Evolutionary conservation across 2,888 invertebrate species (phyloP), one percentile per base, ranked within the genome.

Genomic region (Penaeus monodon): DNA sequence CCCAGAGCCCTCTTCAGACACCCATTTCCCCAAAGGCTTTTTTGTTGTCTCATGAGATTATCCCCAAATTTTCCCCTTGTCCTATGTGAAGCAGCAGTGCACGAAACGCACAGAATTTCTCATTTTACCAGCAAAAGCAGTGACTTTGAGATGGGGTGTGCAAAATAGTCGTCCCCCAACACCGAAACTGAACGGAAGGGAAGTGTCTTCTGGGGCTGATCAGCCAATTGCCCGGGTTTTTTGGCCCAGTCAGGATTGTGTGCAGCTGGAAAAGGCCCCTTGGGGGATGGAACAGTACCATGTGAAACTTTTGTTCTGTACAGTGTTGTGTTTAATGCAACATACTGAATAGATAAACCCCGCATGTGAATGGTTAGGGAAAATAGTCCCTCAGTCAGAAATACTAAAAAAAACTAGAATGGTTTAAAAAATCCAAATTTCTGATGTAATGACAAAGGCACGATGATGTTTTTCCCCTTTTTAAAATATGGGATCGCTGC

Each of bases 281-380:
- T 86, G 86, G 86, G 86, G 82, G 86, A 86, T 86, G 86, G 86
- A 86, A 86, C 82, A 86, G 78, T 86, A 86, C 86, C 82, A 86
- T 86, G 86, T 86, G 86, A 82, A 82, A 82, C 86, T 86, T 86
- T 86, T 85, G 85, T 86, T 86, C 82, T 86, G 83, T 86, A 86
- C 86, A 86, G 83, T 86, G 86, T 86, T 86, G 86, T 86, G 86
- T 86, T 86, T 82, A 86, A 86, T 86, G 86, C 86, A 79, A 86
- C 78, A 82, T 82, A 78, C 86, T 83, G 82, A 86, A 86, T 86
- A 86, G 86, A 83, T 79, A 78, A 86, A 76, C 79, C 86, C 79
- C 82, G 86, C 86, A 86, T 86, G 82, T 86, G 86, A 86, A 82
- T 79, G 86, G 82, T 82, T 86, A 86, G 82, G 86, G 77, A 78